These are phyloP conservation scores for Pantelozetes paolii DNA, from an alignment of 2,888 invertebrate genomes.

Conservation along the genomic window DNA sequence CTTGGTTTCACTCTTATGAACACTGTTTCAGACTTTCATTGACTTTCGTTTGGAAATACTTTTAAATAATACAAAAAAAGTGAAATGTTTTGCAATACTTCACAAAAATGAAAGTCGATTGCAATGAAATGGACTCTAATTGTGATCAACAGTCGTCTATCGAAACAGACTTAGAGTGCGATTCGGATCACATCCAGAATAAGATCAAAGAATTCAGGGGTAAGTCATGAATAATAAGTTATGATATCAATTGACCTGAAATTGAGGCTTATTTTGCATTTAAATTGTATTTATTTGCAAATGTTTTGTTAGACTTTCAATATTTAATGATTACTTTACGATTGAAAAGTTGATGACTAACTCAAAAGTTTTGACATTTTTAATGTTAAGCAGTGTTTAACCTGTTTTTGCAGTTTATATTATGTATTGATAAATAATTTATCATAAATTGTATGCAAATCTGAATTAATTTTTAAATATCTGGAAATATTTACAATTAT, in stretches of 20 bases:
- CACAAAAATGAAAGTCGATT: constrained; percentile 16
- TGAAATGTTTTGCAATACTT: constrained; percentile 4
- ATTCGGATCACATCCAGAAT: not conserved
- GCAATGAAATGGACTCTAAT: constrained; percentile 8
- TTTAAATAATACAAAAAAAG: not conserved
- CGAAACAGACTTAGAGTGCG: not conserved
- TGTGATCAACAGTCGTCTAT: not conserved
- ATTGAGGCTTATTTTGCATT: too few relatives aligned
- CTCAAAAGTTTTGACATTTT: not conserved
- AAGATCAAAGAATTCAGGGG: constrained; percentile 20
- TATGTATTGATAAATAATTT: too few relatives aligned
- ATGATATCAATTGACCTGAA: too few relatives aligned
- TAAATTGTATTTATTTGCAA: too few relatives aligned
- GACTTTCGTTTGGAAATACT: not conserved
- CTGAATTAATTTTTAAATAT: too few relatives aligned
- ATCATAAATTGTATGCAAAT: too few relatives aligned
- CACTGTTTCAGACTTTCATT: constrained; percentile 5
- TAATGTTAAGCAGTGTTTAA: not conserved
- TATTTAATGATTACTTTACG: not conserved
- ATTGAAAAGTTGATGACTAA: constrained; percentile 8
- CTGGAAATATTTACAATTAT: too few relatives aligned
- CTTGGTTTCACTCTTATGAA: constrained; percentile 20
- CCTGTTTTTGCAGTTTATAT: too few relatives aligned
- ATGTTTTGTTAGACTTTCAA: not conserved
- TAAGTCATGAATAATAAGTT: not conserved